Percentiles rank a stretch among this genome's conserved stretches.
These are phyloP conservation scores for Sminthurides aquaticus DNA, from an alignment of 2,888 invertebrate genomes.

Conservation along the genomic window DNA sequence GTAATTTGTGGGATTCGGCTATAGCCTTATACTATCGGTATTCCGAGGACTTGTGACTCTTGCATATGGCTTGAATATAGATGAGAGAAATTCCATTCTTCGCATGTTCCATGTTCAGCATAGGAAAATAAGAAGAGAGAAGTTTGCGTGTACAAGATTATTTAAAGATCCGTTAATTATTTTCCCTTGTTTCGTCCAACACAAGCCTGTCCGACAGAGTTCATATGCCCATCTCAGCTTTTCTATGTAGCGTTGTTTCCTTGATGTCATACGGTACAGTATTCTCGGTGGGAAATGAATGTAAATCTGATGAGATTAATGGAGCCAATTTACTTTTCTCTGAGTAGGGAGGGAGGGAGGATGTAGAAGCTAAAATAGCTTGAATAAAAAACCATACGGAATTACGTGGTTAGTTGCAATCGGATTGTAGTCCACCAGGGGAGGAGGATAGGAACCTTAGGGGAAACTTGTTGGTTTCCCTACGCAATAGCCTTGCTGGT, in stretches of 20 bases:
- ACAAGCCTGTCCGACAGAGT: background rate
- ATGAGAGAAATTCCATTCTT: background rate
- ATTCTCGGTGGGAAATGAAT: background rate
- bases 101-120: background rate
- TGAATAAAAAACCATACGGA: too few relatives aligned
- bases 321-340: background rate
- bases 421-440: background rate
- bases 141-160: slow-evolving; percentile 1
- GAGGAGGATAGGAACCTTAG: background rate
- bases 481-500: background rate
- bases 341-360: too few relatives aligned
- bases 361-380: background rate
- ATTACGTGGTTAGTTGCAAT: background rate
- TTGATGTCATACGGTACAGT: too few relatives aligned
- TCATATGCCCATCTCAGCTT: background rate
- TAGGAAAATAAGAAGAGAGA: background rate
- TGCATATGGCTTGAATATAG: too few relatives aligned
- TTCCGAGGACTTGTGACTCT: too few relatives aligned
- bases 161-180: slow-evolving; percentile 6
- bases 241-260: too few relatives aligned
- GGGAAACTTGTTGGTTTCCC: background rate
- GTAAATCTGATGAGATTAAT: background rate
- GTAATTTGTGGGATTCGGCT: background rate
- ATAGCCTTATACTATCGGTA: too few relatives aligned
- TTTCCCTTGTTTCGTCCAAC: background rate